Base-by-base conservation (phyloP, 2,797 vertebrate species). In the Limnodromus scolopaceus region DNA sequence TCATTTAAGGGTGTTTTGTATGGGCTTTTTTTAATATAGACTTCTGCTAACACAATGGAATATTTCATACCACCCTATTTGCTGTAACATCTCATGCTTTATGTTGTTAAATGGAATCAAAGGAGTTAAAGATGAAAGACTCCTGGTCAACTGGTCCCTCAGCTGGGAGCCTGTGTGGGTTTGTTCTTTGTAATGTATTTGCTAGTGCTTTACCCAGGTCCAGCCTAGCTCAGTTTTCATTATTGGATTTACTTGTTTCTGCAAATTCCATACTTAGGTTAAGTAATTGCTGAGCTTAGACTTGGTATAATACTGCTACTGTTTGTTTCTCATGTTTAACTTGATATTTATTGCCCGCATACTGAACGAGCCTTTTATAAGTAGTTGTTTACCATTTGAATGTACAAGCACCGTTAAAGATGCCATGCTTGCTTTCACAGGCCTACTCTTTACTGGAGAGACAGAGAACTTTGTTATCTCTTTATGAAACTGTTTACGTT, bases 41-140 rank as follows among this genome's bases (percentile, higher is more conserved):
- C 84, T 91, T 96, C 91, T 94, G 92, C 89, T 96, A 97, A 93
- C 55, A 70, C 95, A 98, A 94, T 95, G 93, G 88, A 97, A 93
- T 95, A 97, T 95, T 97, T 97, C 92, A 96, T 96, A 91, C 89
- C 89, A 78, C 93, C 68, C 94, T 94, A 54, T 84, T 96, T 95
- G 91, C 86, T 96, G 80, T 95, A 94, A 93, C 49, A 74, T 95
- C 72, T 89, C 3, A 0, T 95, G 43, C 65, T 91, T 79, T 77
- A 75, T 76, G 46, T 81, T 71, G 68, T 93, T 95, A 69, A 79
- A 84, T 64, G 94, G 93, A 94, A 96, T 95, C 93, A 85, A 94
- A 94, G 91, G 83, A 96, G 94, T 95, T 83, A 87, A 96, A 95
- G 95, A 91, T 95, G 72, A 93, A 96, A 96, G 97, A 86, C 94